Evolutionary conservation across 2,113 vertebrate genomes (phyloP).

Genomic region (Electrona antarctica): DNA sequence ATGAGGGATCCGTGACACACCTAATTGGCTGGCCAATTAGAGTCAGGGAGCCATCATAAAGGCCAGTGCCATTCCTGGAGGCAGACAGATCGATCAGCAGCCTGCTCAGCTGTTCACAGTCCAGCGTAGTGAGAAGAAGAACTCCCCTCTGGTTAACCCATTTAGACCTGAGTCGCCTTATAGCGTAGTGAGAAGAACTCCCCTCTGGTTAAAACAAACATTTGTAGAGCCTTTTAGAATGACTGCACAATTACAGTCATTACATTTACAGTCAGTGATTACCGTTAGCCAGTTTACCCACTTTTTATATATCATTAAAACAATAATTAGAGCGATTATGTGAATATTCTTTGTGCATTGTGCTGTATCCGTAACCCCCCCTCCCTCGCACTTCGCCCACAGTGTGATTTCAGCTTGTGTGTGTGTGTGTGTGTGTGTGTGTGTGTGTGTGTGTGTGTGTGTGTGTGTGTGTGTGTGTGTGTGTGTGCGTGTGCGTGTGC

Average conservation of each 20-base stretch:
- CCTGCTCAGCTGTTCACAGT: background rate
- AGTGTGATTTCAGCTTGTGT: slow-evolving; percentile 18
- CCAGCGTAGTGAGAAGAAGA: too few species aligned
- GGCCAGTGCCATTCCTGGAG: slow-evolving; percentile 18
- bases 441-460: background rate
- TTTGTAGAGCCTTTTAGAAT: slow-evolving; percentile 2
- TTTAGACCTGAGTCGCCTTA: too few species aligned
- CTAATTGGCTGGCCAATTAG: slow-evolving; percentile 35
- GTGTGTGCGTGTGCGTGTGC: too few species aligned
- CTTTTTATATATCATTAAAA: slow-evolving; percentile 20
- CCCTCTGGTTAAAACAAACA: slow-evolving; percentile 6
- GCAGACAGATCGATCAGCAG: slow-evolving; percentile 36
- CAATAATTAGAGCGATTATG: slow-evolving; percentile 25
- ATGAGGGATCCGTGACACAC: slow-evolving; percentile 12
- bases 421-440: slow-evolving; percentile 18
- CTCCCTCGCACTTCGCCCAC: background rate
- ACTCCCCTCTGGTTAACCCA: background rate
- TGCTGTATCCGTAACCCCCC: slow-evolving; percentile 17
- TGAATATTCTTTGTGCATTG: slow-evolving; percentile 20
- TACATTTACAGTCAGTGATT: slow-evolving; percentile 6
- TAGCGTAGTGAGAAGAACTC: too few species aligned
- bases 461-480: too few species aligned
- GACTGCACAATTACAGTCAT: slow-evolving; percentile 41
- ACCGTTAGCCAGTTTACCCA: slow-evolving; percentile 6
- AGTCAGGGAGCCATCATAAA: slow-evolving; percentile 23